phyloP scores from a whole-genome alignment of 2,888 invertebrate genomes.

The Tanypteryx hageni region DNA sequence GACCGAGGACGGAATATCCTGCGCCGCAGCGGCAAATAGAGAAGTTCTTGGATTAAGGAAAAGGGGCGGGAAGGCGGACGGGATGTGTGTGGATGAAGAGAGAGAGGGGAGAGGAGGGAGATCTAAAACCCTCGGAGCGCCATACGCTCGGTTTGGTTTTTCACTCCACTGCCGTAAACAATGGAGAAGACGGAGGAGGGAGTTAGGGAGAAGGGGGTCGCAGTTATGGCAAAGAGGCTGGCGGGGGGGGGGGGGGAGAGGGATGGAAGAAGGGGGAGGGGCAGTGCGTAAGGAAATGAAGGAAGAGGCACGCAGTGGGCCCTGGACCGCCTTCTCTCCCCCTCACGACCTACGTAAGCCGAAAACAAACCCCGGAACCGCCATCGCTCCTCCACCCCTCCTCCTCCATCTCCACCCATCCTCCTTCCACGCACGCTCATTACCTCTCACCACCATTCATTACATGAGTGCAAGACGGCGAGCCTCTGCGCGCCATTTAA shows the following conservation, averaged over 20 bases:
- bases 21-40: conserved; percentile 27
- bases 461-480: conserved; percentile 55
- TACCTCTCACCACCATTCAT: conserved; percentile 55
- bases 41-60: conserved; percentile 1
- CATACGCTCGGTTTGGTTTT: conserved; percentile 50
- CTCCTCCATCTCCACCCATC: not conserved
- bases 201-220: not conserved
- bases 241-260: not conserved
- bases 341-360: not conserved
- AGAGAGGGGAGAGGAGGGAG: not conserved
- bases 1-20: conserved; percentile 44
- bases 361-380: conserved; percentile 12
- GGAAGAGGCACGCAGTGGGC: not conserved
- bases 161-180: conserved; percentile 57
- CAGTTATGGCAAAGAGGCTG: not conserved
- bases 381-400: not conserved
- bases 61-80: not conserved
- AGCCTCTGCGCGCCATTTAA: conserved; percentile 61
- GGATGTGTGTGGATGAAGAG: not conserved
- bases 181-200: conserved; percentile 18
- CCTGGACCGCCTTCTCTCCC: not conserved
- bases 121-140: conserved; percentile 21
- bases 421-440: conserved; percentile 27
- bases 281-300: conserved; percentile 55
- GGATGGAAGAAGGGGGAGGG: not conserved